phyloP scores from a whole-genome alignment of 2,888 invertebrate species.

The Anticlea derivata region DNA sequence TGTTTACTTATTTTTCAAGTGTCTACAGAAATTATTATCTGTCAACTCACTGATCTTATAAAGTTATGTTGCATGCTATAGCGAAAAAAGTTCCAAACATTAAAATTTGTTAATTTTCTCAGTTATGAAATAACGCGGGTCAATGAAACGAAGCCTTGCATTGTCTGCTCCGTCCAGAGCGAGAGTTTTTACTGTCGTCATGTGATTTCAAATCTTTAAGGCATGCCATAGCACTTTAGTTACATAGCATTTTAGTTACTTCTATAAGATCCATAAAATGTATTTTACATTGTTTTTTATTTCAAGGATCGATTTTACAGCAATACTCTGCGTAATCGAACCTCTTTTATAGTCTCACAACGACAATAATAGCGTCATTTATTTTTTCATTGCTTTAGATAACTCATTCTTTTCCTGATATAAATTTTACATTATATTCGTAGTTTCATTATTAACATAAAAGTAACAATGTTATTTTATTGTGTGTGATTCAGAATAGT shows the following conservation, averaged over 20 bases:
- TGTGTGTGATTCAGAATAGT: background rate
- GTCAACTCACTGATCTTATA: no score
- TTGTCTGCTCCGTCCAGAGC: no score
- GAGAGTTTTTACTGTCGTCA: conserved; percentile 55
- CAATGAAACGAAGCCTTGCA: no score
- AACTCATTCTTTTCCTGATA: conserved; percentile 52
- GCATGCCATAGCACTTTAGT: no score
- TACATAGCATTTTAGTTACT: no score
- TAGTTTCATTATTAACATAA: background rate
- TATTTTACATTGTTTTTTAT: background rate
- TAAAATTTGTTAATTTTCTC: no score
- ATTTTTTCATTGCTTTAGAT: conserved; percentile 52
- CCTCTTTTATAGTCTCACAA: conserved; percentile 54
- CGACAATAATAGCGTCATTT: conserved; percentile 57
- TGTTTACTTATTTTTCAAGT: no score
- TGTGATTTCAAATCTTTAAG: background rate
- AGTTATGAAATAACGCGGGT: no score
- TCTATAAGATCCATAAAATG: background rate
- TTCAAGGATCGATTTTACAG: conserved; percentile 63
- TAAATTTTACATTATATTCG: conserved; percentile 37
- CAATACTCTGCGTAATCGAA: conserved; percentile 64
- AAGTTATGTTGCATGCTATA: no score
- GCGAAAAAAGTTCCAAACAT: no score
- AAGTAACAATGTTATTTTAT: conserved; percentile 2
- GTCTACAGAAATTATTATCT: no score